Evolutionary conservation across 2,888 invertebrate species (phyloP).

Genomic region (Dryobotodes eremita): DNA sequence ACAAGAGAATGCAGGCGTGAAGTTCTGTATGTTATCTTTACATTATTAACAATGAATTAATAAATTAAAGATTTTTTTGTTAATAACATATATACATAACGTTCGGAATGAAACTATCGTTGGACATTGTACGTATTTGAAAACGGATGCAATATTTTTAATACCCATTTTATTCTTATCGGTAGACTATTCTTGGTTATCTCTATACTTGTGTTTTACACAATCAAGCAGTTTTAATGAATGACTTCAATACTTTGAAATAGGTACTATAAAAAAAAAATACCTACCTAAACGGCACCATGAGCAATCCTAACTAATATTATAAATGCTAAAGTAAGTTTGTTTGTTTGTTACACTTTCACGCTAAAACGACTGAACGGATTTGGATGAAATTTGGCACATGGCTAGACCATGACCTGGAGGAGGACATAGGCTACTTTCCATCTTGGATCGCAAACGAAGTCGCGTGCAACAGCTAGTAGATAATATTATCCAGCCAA

Average conservation of each 20-base stretch:
- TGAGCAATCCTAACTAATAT: too few relatives aligned
- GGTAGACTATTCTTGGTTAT: constrained; percentile 21
- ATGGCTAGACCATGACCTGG: too few relatives aligned
- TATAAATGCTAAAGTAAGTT: too few relatives aligned
- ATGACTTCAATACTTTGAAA: neutral
- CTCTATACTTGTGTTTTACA: neutral
- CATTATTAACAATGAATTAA: too few relatives aligned
- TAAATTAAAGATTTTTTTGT: neutral
- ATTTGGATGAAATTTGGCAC: too few relatives aligned
- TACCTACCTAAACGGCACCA: neutral
- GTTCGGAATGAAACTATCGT: neutral
- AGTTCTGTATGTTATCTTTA: neutral
- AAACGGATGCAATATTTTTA: neutral
- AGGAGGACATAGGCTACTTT: too few relatives aligned
- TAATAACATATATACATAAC: neutral
- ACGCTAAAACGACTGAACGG: too few relatives aligned
- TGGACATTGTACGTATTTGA: neutral
- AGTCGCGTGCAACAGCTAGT: too few relatives aligned
- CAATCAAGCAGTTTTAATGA: neutral
- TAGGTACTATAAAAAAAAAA: neutral
- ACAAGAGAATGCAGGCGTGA: neutral
- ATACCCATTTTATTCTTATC: constrained; percentile 10
- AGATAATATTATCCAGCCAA: neutral
- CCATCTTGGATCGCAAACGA: too few relatives aligned
- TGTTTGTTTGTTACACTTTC: too few relatives aligned